These are phyloP conservation scores for Montipora sp. DNA, from an alignment of 64 coral and sea anemone genomes.

Conservation along the genomic window DNA sequence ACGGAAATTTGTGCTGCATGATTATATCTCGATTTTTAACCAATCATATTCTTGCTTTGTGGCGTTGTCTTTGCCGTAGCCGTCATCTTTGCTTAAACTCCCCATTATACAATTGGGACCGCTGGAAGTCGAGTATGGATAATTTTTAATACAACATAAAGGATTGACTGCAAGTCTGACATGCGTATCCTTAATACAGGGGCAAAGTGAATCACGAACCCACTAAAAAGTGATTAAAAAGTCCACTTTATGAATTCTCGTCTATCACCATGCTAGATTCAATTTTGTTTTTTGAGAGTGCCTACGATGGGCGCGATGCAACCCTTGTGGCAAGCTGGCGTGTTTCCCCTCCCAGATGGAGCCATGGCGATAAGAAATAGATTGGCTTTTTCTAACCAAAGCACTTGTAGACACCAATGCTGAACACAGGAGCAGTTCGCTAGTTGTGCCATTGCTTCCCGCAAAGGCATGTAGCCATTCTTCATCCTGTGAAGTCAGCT, in stretches of 20 bases:
- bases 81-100: too few relatives aligned
- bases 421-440: too few relatives aligned
- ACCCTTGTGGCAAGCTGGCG: neutral
- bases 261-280: conserved; percentile 23
- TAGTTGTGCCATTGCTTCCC: too few relatives aligned
- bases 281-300: neutral
- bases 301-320: neutral
- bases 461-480: too few relatives aligned
- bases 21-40: too few relatives aligned
- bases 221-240: conserved; percentile 36
- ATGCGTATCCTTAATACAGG: conserved; percentile 22
- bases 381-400: neutral
- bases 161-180: conserved; percentile 21
- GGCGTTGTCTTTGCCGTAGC: too few relatives aligned
- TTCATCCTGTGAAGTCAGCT: too few relatives aligned
- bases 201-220: conserved; percentile 39
- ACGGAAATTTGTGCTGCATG: too few relatives aligned
- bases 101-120: too few relatives aligned
- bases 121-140: conserved; percentile 1
- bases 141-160: conserved; percentile 29
- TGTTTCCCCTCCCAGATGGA: neutral
- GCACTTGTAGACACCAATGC: neutral
- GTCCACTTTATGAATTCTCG: conserved; percentile 25
- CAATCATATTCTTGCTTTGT: too few relatives aligned
- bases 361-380: neutral